A percentile compares a stretch with the other conserved stretches of the same genome.
Conservation (phyloP, 2,888 invertebrate genomes). For the Trachelus tabidus region DNA sequence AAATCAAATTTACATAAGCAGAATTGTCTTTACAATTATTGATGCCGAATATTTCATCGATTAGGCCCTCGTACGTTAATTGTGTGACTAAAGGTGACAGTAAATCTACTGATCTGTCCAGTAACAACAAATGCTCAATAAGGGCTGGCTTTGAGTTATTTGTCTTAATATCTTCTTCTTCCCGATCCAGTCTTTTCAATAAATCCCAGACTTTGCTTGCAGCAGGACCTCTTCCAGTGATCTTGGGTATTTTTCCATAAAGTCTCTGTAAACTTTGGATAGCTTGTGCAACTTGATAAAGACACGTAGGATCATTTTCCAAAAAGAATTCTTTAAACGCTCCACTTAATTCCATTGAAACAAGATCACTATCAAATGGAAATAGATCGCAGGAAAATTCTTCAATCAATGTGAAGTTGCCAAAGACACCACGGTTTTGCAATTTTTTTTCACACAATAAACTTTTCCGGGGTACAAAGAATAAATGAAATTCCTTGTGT, state of each 20-base stretch:
- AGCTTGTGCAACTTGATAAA: conserved; percentile 90
- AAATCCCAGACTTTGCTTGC: conserved; percentile 92
- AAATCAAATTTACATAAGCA: conserved; percentile 15
- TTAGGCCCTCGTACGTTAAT: conserved; percentile 95
- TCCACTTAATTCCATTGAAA: conserved; percentile 89
- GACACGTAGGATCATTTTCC: conserved; percentile 89
- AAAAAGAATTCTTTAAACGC: conserved; percentile 86
- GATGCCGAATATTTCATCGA: conserved; percentile 95
- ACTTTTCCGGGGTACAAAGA: conserved; percentile 90
- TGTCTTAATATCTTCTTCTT: conserved; percentile 69
- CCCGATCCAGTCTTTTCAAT: conserved; percentile 79
- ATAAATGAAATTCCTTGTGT: conserved; percentile 84
- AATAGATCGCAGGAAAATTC: conserved; percentile 91
- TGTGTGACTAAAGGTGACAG: conserved; percentile 94
- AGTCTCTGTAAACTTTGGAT: conserved; percentile 86
- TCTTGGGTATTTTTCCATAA: conserved; percentile 89
- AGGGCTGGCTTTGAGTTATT: conserved; percentile 67
- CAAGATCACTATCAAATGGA: conserved; percentile 91
- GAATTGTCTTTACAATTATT: conserved; percentile 70
- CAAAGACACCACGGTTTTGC: conserved; percentile 83
- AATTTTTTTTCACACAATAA: conserved; percentile 88
- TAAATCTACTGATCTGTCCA: conserved; percentile 93
- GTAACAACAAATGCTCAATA: conserved; percentile 84
- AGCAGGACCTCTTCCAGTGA: conserved; percentile 90
- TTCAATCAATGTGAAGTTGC: conserved; percentile 80